These are phyloP conservation scores for Orchestia grillus DNA, from an alignment of 1,140 invertebrate species.

Conservation along the genomic window DNA sequence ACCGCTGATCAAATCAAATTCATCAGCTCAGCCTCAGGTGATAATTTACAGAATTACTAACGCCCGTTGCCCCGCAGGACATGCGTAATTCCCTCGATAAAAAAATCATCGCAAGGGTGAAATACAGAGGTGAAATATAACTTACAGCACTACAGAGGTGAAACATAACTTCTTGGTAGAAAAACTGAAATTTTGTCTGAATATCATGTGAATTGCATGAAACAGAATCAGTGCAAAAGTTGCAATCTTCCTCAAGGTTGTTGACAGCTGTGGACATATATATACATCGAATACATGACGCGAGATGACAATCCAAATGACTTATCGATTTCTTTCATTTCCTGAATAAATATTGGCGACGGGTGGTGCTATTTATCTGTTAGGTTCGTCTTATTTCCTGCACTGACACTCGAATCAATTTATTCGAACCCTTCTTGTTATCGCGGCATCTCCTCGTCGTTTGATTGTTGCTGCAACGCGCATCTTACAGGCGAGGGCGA, in stretches of 20 bases:
- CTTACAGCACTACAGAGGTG: not conserved
- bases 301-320: not conserved
- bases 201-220: not conserved
- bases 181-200: not conserved
- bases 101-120: not conserved
- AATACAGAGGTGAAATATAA: not conserved
- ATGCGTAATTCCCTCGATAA: not conserved
- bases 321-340: not conserved
- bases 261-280: not conserved
- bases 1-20: not conserved
- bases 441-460: not conserved
- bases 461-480: not conserved
- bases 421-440: slow-evolving; percentile 53
- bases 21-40: not conserved
- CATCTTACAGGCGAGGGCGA: not conserved
- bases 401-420: slow-evolving; percentile 37
- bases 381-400: slow-evolving; percentile 49
- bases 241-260: not conserved
- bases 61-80: not conserved
- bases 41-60: not conserved
- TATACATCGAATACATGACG: not conserved
- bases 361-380: slow-evolving; percentile 12
- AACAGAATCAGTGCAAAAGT: not conserved
- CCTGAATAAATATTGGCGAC: not conserved
- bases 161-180: not conserved